Base-by-base conservation (phyloP, 64 coral and sea anemone genomes). In the Cladopsammia gracilis region DNA sequence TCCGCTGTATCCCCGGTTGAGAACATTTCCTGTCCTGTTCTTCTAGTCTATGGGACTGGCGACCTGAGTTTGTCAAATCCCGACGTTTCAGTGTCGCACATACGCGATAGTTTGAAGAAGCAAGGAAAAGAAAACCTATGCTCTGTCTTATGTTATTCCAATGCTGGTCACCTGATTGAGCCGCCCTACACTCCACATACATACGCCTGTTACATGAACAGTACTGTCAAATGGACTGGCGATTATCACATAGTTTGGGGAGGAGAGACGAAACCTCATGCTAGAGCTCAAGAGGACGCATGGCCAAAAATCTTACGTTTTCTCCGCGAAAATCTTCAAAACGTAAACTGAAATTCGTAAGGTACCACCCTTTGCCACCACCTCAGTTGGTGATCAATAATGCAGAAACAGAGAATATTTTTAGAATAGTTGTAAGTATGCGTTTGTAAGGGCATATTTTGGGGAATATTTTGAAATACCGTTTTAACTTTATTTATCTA, bases 151-250 rank as follows among this genome's bases (percentile, higher is more conserved):
- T 67, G 80, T 58, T 95, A 90, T 57, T 69, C 86, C 5, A 88
- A 66, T 23, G 93, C 93, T 10, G 93, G 93, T 11, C 93, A 95
- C 51, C 68, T 95, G 16, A 95, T 94, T 44, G 92, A 94, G 57
- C 92, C 92, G 4, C 92, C 92, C 6, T 89, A 89, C 68, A 62
- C 75, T 4, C 92, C 92, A 0, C 62, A 61, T 25, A 80, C 50
- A 45, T 73, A 64, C 18, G 34, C 69, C 20, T 58, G 70, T 49
- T 89, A 89, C 72, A 47, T 44, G 15, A 76, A 75, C 18, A 3
- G 18, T 20, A 22, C 15, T 10, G 16, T 0, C 1, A 53, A 51
- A 76, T 20, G 48, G 18, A n/a, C 19, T 10, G 74, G 74, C 6
- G 80, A 81, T 18, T 13, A 48, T 48, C 12, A 71, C 8, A 7